Evolutionary conservation across 2,888 invertebrate species (phyloP).

Genomic region (Coremacera marginata): DNA sequence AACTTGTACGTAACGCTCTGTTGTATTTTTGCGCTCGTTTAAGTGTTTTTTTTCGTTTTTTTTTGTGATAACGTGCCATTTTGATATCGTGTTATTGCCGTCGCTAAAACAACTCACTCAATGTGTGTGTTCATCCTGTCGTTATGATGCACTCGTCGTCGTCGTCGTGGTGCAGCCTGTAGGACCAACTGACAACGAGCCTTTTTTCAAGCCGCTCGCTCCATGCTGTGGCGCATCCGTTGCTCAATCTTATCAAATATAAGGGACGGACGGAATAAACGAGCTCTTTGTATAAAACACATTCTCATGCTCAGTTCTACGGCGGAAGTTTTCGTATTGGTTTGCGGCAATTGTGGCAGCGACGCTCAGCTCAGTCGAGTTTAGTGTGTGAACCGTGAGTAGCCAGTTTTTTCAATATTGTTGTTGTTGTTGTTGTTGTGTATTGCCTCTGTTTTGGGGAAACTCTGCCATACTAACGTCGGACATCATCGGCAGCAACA

Average conservation of each 20-base stretch:
- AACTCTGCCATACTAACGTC: constrained; percentile 39
- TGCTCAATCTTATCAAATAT: background rate
- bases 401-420: background rate
- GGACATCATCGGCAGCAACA: constrained; percentile 33
- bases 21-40: constrained; percentile 16
- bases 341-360: constrained; percentile 30
- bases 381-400: constrained; percentile 3
- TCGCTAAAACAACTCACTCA: background rate
- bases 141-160: background rate
- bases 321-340: constrained; percentile 36
- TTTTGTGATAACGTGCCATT: background rate
- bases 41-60: background rate
- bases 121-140: background rate
- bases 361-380: constrained; percentile 17
- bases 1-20: constrained; percentile 15
- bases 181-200: background rate
- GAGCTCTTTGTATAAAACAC: constrained; percentile 45
- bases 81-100: background rate
- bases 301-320: constrained; percentile 38
- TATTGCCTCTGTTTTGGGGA: constrained; percentile 35
- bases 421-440: constrained; percentile 41
- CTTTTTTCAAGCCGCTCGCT: too few relatives aligned
- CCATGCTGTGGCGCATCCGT: constrained; percentile 14
- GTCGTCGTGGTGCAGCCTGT: background rate
- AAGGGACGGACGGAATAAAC: constrained; percentile 1